These are phyloP conservation scores for Zele albiditarsus DNA, from an alignment of 2,888 invertebrate species.

Conservation along the genomic window DNA sequence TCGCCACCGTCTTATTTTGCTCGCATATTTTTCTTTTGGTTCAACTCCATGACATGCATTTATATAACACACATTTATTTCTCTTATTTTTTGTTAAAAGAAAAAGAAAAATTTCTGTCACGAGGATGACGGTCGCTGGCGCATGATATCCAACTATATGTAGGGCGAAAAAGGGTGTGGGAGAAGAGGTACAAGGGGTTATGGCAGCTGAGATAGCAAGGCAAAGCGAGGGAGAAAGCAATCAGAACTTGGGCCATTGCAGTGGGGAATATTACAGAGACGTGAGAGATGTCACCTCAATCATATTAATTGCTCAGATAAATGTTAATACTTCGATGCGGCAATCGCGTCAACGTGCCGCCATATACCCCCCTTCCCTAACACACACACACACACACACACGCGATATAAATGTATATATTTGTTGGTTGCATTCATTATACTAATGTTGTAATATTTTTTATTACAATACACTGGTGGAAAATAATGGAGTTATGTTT, in stretches of 20 bases:
- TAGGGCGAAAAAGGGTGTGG: conserved; percentile 52
- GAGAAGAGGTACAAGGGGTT: conserved; percentile 61
- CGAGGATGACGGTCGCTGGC: not conserved
- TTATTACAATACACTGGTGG: not conserved
- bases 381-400: too few species aligned
- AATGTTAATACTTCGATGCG: conserved; percentile 67
- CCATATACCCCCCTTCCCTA: conserved; percentile 16
- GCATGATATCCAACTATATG: not conserved
- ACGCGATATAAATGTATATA: conserved; percentile 27
- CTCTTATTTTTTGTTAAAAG: not conserved
- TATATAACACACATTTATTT: conserved; percentile 10
- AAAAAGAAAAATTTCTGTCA: not conserved
- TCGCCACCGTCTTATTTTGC: conserved; percentile 40
- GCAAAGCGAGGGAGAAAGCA: conserved; percentile 66
- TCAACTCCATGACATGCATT: conserved; percentile 6
- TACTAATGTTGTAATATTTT: not conserved
- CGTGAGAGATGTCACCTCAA: conserved; percentile 73
- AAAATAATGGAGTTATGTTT: not conserved
- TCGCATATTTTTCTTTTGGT: conserved; percentile 29
- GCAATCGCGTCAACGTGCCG: conserved; percentile 52
- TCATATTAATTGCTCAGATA: conserved; percentile 73
- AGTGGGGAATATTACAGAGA: conserved; percentile 70
- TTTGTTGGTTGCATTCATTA: not conserved
- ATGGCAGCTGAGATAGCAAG: conserved; percentile 64
- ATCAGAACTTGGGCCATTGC: conserved; percentile 73